phyloP scores from a whole-genome alignment of 2,888 invertebrate genomes.

The Allacma fusca region DNA sequence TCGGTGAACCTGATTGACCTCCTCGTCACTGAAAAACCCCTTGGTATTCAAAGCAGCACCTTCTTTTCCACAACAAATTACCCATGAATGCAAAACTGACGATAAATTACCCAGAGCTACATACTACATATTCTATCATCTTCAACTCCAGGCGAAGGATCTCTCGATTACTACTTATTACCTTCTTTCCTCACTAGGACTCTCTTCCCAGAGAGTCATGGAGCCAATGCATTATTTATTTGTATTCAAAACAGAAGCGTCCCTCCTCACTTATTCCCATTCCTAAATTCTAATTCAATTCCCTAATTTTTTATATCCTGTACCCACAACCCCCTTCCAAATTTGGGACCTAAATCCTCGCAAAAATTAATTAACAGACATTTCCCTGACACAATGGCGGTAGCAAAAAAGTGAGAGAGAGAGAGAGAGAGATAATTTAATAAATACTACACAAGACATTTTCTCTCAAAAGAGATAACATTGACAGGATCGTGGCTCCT shows the following conservation, averaged over 20 bases:
- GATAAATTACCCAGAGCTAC: slow-evolving; percentile 30
- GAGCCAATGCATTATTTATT: background rate
- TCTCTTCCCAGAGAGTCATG: background rate
- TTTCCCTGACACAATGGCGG: no score
- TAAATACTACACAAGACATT: no score
- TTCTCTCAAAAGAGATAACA: no score
- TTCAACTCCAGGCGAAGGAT: background rate
- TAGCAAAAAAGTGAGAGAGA: no score
- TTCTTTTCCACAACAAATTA: slow-evolving; percentile 40
- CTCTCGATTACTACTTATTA: slow-evolving; percentile 5
- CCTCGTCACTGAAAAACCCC: slow-evolving; percentile 31
- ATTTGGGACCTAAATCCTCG: background rate
- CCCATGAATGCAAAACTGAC: slow-evolving; percentile 40
- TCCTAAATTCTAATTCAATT: background rate
- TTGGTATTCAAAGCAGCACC: slow-evolving; percentile 40
- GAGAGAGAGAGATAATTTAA: no score
- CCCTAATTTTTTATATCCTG: background rate
- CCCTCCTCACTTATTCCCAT: background rate
- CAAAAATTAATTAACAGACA: background rate
- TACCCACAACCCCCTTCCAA: background rate
- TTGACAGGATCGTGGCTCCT: no score
- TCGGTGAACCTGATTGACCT: slow-evolving; percentile 19
- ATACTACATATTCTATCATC: slow-evolving; percentile 16
- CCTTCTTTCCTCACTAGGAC: background rate
- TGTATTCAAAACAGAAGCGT: slow-evolving; percentile 4